Evolutionary conservation across 2,113 vertebrate genomes (phyloP).

Genomic region (Nothocercus nigrocapillus): DNA sequence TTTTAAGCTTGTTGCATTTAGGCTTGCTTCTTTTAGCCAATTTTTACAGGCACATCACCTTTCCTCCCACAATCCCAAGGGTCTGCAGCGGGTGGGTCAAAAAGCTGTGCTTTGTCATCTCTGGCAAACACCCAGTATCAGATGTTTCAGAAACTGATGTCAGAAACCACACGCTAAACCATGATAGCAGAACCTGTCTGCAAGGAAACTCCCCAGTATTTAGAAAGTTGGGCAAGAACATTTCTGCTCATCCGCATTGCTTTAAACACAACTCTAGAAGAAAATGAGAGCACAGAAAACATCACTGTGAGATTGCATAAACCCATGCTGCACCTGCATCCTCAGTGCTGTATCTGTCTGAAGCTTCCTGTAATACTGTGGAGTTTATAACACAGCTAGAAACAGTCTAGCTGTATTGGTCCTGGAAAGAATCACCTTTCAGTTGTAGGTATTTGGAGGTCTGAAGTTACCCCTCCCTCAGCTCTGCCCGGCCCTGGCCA

Average conservation of each 20-base stretch:
- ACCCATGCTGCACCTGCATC: neutral
- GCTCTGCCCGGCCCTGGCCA: neutral
- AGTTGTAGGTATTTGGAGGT: neutral
- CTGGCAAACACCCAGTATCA: neutral
- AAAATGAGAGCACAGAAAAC: neutral
- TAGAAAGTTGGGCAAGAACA: neutral
- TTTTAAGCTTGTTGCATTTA: neutral
- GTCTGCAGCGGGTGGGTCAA: neutral
- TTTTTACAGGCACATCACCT: neutral
- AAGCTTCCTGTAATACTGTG: neutral
- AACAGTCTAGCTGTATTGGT: neutral
- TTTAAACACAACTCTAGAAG: neutral
- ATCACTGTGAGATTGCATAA: neutral
- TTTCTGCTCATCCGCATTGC: neutral
- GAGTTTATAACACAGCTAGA: neutral
- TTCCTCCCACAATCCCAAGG: neutral
- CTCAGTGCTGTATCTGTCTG: neutral
- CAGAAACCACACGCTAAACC: neutral
- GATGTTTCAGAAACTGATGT: neutral
- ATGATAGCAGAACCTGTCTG: neutral
- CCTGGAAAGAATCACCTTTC: neutral
- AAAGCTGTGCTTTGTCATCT: neutral
- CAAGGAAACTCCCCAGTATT: neutral
- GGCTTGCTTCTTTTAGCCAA: neutral
- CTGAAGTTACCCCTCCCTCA: neutral